Conservation (phyloP, 2,888 invertebrate species). For the Liopterus haemorrhoidalis region DNA sequence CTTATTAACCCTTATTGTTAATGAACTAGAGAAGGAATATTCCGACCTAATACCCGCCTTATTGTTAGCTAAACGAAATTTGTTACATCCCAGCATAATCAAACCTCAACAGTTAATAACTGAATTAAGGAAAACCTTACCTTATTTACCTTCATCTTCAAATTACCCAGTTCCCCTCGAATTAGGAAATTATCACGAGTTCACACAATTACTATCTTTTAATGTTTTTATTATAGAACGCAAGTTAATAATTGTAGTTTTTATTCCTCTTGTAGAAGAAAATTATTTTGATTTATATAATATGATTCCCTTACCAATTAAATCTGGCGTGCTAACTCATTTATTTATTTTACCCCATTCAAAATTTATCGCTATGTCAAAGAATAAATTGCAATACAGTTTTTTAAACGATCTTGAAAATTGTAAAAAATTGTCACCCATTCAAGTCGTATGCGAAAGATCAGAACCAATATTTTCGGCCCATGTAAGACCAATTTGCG, state of each 20-base stretch:
- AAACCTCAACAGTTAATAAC: too few relatives aligned
- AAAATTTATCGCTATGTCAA: conserved; percentile 26
- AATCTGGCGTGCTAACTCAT: conserved; percentile 24
- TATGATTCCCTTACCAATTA: conserved; percentile 25
- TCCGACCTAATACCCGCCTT: conserved; percentile 19
- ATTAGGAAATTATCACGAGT: conserved; percentile 18
- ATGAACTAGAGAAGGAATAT: too few relatives aligned
- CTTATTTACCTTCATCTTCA: too few relatives aligned
- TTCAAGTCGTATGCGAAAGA: conserved; percentile 15
- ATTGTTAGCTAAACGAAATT: conserved; percentile 24
- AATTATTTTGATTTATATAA: conserved; percentile 26
- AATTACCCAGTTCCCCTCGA: conserved; percentile 25
- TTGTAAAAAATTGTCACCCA: conserved; percentile 22
- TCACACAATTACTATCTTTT: conserved; percentile 19
- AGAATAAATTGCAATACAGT: conserved; percentile 25
- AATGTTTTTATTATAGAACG: conserved; percentile 22
- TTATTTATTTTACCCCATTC: conserved; percentile 29
- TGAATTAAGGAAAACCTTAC: too few relatives aligned
- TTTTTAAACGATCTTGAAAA: conserved; percentile 20
- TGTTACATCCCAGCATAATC: conserved; percentile 25
- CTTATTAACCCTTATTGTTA: conserved; percentile 21
- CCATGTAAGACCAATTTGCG: conserved; percentile 27
- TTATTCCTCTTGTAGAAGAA: conserved; percentile 24
- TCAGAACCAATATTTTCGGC: conserved; percentile 25
- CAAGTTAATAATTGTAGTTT: conserved; percentile 26